Conservation (phyloP, 1,140 invertebrate species). For the Chymomyza costata region DNA sequence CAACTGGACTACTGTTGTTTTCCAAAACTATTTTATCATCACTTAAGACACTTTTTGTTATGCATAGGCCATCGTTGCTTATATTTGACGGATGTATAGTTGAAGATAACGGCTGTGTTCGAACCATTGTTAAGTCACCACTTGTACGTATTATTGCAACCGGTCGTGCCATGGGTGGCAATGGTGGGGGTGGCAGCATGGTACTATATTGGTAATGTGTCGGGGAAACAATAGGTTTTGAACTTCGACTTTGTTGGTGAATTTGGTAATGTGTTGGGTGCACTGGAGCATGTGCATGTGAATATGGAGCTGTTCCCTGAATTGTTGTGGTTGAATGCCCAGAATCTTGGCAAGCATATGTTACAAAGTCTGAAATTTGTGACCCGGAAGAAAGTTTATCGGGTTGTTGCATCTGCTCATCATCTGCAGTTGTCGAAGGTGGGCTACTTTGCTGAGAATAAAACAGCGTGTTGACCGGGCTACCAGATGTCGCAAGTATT, state of each 20-base stretch:
- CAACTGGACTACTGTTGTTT: slow-evolving; percentile 32
- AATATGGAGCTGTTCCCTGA: slow-evolving; percentile 44
- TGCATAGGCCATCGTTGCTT: slow-evolving; percentile 3
- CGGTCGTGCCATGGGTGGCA: slow-evolving; percentile 95
- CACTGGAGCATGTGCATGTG: slow-evolving; percentile 10
- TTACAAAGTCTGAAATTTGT: slow-evolving; percentile 98
- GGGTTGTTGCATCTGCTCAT: slow-evolving; percentile 59
- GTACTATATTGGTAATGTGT: slow-evolving; percentile 83
- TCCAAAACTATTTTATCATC: slow-evolving; percentile 37
- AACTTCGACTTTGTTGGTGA: slow-evolving; percentile 43
- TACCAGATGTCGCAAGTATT: slow-evolving; percentile 73
- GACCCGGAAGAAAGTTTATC: slow-evolving; percentile 67
- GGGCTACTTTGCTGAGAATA: slow-evolving; percentile 77
- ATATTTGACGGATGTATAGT: slow-evolving; percentile 31
- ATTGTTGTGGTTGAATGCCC: slow-evolving; percentile 29
- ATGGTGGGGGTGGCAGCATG: slow-evolving; percentile 95
- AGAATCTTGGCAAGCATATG: slow-evolving; percentile 95
- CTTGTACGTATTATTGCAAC: slow-evolving; percentile 96
- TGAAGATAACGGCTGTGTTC: slow-evolving; percentile 79
- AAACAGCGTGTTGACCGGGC: slow-evolving; percentile 75
- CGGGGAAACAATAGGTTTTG: slow-evolving; percentile 35
- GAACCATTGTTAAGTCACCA: slow-evolving; percentile 79
- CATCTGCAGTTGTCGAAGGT: slow-evolving; percentile 34
- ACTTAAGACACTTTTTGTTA: slow-evolving; percentile 23
- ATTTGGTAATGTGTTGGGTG: slow-evolving; percentile 59